phyloP scores from a whole-genome alignment of 53 echinoderm and acorn worm species.

The Mesocentrotus franciscanus region DNA sequence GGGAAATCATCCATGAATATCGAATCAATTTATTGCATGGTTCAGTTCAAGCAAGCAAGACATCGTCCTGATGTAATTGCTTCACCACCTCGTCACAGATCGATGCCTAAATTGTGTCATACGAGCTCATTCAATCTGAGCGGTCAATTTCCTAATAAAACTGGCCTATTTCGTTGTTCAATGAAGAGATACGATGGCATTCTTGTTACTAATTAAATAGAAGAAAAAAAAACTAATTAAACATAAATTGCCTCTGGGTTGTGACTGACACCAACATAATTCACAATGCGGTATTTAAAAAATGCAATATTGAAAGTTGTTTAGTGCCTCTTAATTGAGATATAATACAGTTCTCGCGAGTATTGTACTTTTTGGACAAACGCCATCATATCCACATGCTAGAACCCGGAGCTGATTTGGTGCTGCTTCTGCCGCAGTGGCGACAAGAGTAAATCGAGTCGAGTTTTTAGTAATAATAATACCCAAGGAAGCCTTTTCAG shows the following conservation, averaged over 20 bases:
- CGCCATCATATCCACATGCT: no score
- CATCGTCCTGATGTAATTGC: neutral
- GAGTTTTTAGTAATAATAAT: no score
- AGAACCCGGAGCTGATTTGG: no score
- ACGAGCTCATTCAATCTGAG: neutral
- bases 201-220: conserved; percentile 24
- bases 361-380: no score
- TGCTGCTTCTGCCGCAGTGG: no score
- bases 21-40: conserved; percentile 8
- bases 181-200: neutral
- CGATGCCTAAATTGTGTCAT: conserved; percentile 20
- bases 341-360: neutral
- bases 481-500: no score
- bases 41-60: neutral
- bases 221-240: conserved; percentile 46
- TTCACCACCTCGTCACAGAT: neutral
- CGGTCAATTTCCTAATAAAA: neutral
- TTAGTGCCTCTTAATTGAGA: neutral
- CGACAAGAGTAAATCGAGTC: no score
- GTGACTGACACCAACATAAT: neutral
- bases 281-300: neutral
- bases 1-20: conserved; percentile 23
- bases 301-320: neutral
- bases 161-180: neutral
- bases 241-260: neutral